Percentiles rank a stretch among this genome's conserved stretches.
Evolutionary conservation across 1,140 invertebrate species (phyloP).

Genomic region (Pseudomyrmex concolor): DNA sequence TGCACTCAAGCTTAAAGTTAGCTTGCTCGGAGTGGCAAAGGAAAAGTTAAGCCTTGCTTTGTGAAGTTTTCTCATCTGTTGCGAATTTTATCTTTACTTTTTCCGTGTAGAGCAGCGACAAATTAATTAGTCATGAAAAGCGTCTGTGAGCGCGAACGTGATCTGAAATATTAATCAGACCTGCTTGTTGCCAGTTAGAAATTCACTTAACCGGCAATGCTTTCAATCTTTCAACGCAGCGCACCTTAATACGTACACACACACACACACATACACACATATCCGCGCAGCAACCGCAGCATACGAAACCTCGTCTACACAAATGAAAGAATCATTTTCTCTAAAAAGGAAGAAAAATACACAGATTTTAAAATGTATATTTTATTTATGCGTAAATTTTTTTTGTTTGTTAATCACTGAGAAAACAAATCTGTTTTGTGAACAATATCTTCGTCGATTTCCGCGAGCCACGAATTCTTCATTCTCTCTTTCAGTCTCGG

Average conservation of each 20-base stretch:
- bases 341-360: too few relatives aligned
- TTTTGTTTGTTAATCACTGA: neutral
- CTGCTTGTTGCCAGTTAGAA: constrained; percentile 42
- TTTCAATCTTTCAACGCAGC: constrained; percentile 40
- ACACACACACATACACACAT: neutral
- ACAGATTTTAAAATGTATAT: neutral
- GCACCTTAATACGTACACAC: neutral
- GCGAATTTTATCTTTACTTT: constrained; percentile 59
- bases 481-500: constrained; percentile 31
- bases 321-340: too few relatives aligned
- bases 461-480: constrained; percentile 28
- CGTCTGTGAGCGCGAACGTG: constrained; percentile 43
- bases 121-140: constrained; percentile 60
- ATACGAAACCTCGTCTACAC: neutral
- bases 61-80: constrained; percentile 60
- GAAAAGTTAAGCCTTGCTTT: constrained; percentile 61
- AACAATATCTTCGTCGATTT: neutral
- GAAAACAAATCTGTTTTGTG: neutral
- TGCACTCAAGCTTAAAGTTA: constrained; percentile 61
- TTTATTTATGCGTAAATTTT: neutral
- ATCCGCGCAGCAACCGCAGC: neutral
- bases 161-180: constrained; percentile 53
- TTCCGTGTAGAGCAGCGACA: constrained; percentile 35
- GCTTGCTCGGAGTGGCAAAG: constrained; percentile 49
- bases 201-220: constrained; percentile 52